phyloP scores from a whole-genome alignment of 2,888 invertebrate species.

The Pterobdella sp. region DNA sequence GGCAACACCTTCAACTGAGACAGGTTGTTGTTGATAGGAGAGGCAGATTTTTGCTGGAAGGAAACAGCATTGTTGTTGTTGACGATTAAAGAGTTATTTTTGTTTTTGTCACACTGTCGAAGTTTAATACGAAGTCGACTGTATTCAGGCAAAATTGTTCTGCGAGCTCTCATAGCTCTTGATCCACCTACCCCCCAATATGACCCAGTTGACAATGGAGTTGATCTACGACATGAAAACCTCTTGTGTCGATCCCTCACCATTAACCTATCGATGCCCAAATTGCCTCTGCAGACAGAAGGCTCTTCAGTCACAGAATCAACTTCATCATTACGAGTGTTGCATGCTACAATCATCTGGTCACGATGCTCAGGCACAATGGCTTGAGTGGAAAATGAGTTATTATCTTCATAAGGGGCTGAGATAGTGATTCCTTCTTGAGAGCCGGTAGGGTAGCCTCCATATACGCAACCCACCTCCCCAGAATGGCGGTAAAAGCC shows the following conservation, averaged over 20 bases:
- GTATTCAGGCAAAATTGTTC: conserved; percentile 21
- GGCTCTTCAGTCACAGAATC: conserved; percentile 23
- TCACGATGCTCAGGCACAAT: conserved; percentile 12
- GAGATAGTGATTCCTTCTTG: not conserved
- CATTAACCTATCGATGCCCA: conserved; percentile 17
- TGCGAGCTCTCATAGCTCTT: conserved; percentile 11
- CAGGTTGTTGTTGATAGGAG: not conserved
- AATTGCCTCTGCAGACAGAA: conserved; percentile 3
- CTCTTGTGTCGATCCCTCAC: conserved; percentile 22
- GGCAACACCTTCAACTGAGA: not conserved
- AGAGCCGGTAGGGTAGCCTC: not conserved
- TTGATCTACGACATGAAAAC: conserved; percentile 19
- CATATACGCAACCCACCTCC: not conserved
- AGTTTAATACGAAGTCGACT: conserved; percentile 22
- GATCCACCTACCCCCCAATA: conserved; percentile 24
- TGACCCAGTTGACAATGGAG: conserved; percentile 10
- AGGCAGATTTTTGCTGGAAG: not conserved
- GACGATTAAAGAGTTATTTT: conserved; percentile 11
- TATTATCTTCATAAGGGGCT: not conserved
- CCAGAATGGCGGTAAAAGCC: conserved; percentile 20
- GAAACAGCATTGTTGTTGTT: conserved; percentile 7
- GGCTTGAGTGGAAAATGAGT: conserved; percentile 19
- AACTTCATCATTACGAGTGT: conserved; percentile 8
- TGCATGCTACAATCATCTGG: not conserved
- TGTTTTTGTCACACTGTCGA: not conserved